Evolutionary conservation across 2,113 vertebrate species (phyloP), one percentile per base, ranked within the genome.

Genomic region (Riparia riparia): DNA sequence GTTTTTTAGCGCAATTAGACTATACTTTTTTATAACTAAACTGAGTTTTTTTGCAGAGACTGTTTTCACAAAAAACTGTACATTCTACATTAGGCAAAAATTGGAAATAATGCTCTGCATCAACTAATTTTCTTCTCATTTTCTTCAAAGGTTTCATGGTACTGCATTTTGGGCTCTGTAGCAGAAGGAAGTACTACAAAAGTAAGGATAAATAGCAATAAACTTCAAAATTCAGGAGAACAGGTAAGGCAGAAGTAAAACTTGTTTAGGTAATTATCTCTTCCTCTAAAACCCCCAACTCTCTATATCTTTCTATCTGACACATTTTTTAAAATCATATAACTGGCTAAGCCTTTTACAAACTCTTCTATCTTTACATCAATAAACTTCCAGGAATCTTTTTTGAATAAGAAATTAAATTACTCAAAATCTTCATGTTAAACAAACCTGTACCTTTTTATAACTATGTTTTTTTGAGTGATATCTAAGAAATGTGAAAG

Each of bases 121-220:
- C 7, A 57, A 64, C 6, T 95, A 7, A 78, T 63, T 32, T 53
- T 57, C 15, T 83, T 87, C 5, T 96, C 24, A 34, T 82, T 84
- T 97, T 80, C 63, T 95, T 41, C 53, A 72, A 95, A 98, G 99
- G 99, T 99, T 87, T 97, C 97, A 10, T 99, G 99, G 99, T 99
- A 99, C 92, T 97, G 98, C 93, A 98, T 99, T 94, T 98, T 98
- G 34, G 98, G 98, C 29, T 98, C 93, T 91, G 97, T 97, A 94
- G 98, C 98, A 42, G 97, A 97, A 86, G 97, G 98, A 70, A 94
- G 97, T 72, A 98, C 98, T 81, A 80, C 22, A 25, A 99, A 99
- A 98, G 99, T 99, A 64, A 98, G 98, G 16, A 96, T 99, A 64
- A 98, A 98, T 92, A 97, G 99, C 95, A 98, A 98, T 80, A 98